phyloP scores from a whole-genome alignment of 2,888 invertebrate genomes.

The Drosophila mulleri region DNA sequence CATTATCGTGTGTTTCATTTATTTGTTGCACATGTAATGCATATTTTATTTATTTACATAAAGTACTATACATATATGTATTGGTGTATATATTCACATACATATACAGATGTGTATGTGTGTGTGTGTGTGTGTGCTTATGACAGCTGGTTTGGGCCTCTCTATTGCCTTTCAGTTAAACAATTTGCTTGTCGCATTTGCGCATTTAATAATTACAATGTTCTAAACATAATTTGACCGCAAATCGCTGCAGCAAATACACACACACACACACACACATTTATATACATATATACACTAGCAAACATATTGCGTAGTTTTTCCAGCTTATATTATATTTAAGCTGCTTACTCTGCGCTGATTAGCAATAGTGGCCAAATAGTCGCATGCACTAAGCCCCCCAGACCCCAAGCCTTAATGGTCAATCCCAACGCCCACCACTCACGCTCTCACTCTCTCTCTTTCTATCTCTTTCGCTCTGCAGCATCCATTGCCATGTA shows the following conservation, averaged over 20 bases:
- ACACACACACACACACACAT: constrained; percentile 6
- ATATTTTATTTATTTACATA: constrained; percentile 49
- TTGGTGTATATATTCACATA: no score
- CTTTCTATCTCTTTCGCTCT: not conserved
- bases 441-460: not conserved
- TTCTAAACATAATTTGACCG: constrained; percentile 61
- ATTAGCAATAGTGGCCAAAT: constrained; percentile 54
- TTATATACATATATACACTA: not conserved
- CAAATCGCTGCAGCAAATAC: constrained; percentile 54
- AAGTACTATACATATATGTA: not conserved
- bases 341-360: constrained; percentile 57
- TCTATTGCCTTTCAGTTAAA: constrained; percentile 19
- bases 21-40: constrained; percentile 49
- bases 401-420: not conserved
- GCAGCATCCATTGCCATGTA: not conserved
- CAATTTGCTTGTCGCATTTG: constrained; percentile 49
- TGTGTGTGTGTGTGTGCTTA: not conserved
- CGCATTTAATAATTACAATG: constrained; percentile 46
- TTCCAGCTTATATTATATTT: constrained; percentile 29
- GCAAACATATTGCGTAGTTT: constrained; percentile 65
- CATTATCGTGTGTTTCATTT: constrained; percentile 63
- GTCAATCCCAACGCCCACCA: not conserved
- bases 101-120: not conserved
- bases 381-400: constrained; percentile 5
- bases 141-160: not conserved